Evolutionary conservation across 2,888 invertebrate genomes (phyloP), one percentile per base, ranked within the genome.

Genomic region (Drosophila kokeensis): DNA sequence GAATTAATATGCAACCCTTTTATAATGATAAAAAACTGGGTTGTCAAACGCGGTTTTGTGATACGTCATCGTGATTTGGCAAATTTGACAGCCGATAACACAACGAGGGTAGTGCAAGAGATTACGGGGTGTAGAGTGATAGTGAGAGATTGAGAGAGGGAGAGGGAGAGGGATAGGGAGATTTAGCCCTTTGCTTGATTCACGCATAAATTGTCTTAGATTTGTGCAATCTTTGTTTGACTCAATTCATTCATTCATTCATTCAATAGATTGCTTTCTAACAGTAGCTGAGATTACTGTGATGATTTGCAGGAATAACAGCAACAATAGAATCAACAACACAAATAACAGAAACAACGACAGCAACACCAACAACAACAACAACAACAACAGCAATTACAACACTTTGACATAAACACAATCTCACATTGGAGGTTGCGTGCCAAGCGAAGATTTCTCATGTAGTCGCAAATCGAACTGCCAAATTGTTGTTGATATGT

Each of bases 1-100:
- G 78, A 76, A 83, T 88, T 88, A 84, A 70, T 76, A 88, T 83
- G 86, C 84, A 84, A 84, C 89, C 84, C 84, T 78, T 83, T 83
- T 61, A 40, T n/a, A 55, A 21, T 29, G 67, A 45, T 45, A 69
- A 73, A 79, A 83, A 38, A 76, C 68, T 40, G 58, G 73, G 82
- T 71, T 85, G 87, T 87, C 89, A 85, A 85, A 76, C 87, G 87
- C 63, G 83, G 72, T 84, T 88, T 86, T 76, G 84, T 79, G 84
- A 87, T 87, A 86, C 87, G 90, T 87, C 87, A 87, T 90, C 87
- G 76, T 87, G 87, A 87, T 87, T 87, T 87, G 89, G 87, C 90
- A 82, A 83, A 88, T 87, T 88, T 87, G 90, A 85, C 86, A 89
- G 85, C 72, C 82, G 80, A 82, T 84, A 84, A 76, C 68, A 72